phyloP scores from a whole-genome alignment of 2,888 invertebrate genomes.

The Sarcophaga rosellei region DNA sequence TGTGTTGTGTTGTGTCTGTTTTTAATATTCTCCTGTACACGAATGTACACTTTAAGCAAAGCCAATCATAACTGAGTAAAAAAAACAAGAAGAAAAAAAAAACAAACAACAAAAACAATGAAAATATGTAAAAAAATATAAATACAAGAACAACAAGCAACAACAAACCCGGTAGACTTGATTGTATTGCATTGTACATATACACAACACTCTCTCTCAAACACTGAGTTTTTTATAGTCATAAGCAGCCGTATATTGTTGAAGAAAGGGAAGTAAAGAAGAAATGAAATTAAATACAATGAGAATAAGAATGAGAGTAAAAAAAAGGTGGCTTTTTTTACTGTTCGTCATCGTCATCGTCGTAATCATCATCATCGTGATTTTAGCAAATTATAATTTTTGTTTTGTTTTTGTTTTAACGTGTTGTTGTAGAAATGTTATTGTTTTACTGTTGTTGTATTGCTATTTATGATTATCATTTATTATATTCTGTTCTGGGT shows the following conservation, averaged over 20 bases:
- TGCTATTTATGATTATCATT: conserved; percentile 8
- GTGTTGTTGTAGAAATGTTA: conserved; percentile 65
- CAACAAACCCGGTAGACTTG: conserved; percentile 61
- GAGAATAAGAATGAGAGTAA: background rate
- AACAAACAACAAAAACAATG: background rate
- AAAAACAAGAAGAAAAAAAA: conserved; percentile 45
- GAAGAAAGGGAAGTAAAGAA: conserved; percentile 9
- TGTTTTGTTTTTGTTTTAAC: conserved; percentile 66
- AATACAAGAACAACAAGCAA: conserved; percentile 25
- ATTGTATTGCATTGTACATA: conserved; percentile 58
- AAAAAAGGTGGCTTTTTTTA: conserved; percentile 50
- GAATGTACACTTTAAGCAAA: conserved; percentile 70
- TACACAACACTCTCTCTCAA: background rate
- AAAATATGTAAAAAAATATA: conserved; percentile 21
- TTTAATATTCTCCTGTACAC: conserved; percentile 62
- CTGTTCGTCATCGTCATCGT: conserved; percentile 30
- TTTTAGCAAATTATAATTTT: background rate
- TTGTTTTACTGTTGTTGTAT: conserved; percentile 50
- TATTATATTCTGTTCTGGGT: conserved; percentile 68
- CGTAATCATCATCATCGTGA: background rate
- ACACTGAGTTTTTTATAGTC: conserved; percentile 27
- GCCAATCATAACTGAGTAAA: conserved; percentile 79
- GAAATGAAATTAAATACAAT: conserved; percentile 15
- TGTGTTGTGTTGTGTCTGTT: conserved; percentile 40
- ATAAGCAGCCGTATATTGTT: background rate